Evolutionary conservation across 2,797 vertebrate genomes (phyloP).

Genomic region (Ptychobarbus kaznakovi): DNA sequence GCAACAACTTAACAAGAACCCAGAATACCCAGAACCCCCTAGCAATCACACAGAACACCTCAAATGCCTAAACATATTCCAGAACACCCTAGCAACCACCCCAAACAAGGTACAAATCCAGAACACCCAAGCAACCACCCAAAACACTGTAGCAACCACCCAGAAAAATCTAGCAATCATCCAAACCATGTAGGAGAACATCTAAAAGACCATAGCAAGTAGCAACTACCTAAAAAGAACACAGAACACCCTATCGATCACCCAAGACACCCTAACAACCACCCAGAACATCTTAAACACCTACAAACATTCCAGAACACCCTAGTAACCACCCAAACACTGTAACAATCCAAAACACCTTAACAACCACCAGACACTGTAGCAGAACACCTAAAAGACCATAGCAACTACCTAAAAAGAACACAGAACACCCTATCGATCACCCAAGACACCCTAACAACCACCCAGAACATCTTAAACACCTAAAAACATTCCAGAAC

Average conservation of each 20-base stretch:
- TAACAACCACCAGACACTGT: background rate
- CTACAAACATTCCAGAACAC: background rate
- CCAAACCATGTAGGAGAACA: background rate
- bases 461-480: background rate
- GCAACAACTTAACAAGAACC: background rate
- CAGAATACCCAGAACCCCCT: background rate
- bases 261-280: too few species aligned
- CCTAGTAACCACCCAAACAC: background rate
- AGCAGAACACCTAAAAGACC: too few species aligned
- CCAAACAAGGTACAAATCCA: background rate
- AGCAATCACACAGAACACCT: background rate
- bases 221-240: too few species aligned
- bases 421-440: background rate
- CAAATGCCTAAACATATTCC: too few species aligned
- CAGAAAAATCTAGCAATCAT: too few species aligned
- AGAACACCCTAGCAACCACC: background rate
- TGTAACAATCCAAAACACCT: too few species aligned
- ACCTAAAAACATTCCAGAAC: too few species aligned
- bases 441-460: too few species aligned
- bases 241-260: rapidly evolving
- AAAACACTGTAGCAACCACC: background rate
- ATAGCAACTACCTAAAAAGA: too few species aligned
- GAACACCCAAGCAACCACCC: background rate
- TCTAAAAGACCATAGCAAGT: background rate
- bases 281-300: too few species aligned